These are phyloP conservation scores for Oscheius sp. DNA, from an alignment of 2,888 invertebrate genomes.

Conservation along the genomic window DNA sequence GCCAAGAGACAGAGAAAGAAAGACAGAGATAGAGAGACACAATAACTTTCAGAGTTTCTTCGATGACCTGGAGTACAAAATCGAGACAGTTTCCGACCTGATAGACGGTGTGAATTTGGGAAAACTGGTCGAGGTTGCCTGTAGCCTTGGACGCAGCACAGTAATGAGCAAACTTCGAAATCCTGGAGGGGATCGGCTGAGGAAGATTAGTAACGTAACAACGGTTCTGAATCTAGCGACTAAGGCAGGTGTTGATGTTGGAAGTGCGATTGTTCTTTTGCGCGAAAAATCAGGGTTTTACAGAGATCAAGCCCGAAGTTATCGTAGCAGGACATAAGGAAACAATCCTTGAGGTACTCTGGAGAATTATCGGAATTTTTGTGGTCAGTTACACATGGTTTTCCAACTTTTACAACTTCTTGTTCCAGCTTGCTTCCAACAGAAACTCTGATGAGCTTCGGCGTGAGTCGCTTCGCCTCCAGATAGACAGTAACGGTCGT, in stretches of 20 bases:
- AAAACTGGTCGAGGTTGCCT: conserved; percentile 23
- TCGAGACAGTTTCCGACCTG: conserved; percentile 42
- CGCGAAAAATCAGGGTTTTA: background rate
- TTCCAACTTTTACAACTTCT: background rate
- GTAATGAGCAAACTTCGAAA: conserved; percentile 44
- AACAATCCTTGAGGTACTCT: conserved; percentile 42
- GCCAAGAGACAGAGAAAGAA: background rate
- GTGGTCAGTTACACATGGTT: conserved; percentile 34
- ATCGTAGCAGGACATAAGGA: conserved; percentile 51
- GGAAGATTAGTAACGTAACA: conserved; percentile 54
- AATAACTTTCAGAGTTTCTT: conserved; percentile 39
- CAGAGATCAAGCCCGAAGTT: conserved; percentile 36
- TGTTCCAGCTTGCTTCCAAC: background rate
- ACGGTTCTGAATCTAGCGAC: conserved; percentile 40
- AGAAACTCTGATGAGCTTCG: conserved; percentile 11
- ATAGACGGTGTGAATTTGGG: conserved; percentile 54
- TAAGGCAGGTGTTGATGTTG: conserved; percentile 36
- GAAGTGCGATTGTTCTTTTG: conserved; percentile 3
- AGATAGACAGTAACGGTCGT: background rate
- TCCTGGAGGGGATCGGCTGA: conserved; percentile 52
- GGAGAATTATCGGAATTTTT: conserved; percentile 49
- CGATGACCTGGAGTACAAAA: conserved; percentile 50
- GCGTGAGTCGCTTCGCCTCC: conserved; percentile 17
- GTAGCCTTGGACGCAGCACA: conserved; percentile 10
- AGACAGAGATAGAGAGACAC: background rate